Conservation (phyloP, 23 tunicate genomes). For the Trididemnum miniatum region DNA sequence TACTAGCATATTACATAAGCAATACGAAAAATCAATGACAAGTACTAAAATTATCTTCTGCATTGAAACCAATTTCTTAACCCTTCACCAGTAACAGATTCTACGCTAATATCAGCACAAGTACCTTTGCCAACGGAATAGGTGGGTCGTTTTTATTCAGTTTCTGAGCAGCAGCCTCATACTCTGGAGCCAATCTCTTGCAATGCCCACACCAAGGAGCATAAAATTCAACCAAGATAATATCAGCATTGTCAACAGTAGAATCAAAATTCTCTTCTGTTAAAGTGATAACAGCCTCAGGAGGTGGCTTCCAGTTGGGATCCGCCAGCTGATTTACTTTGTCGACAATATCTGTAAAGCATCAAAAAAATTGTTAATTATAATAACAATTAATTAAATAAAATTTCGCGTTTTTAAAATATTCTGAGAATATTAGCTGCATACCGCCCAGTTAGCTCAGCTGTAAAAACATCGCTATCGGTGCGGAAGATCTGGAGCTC, state of each 20-base stretch:
- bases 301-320: conserved; percentile 97
- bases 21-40: too few species aligned
- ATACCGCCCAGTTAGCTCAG: too few species aligned
- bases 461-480: too few species aligned
- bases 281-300: conserved; percentile 81
- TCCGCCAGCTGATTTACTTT: conserved; percentile 70
- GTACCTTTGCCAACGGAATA: conserved; percentile 82
- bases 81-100: too few species aligned
- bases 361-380: not conserved
- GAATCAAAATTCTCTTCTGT: conserved; percentile 82
- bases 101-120: not conserved
- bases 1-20: too few species aligned
- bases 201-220: conserved; percentile 99
- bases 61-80: too few species aligned
- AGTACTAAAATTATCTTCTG: too few species aligned
- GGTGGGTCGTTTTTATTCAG: conserved; percentile 73
- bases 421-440: too few species aligned
- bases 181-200: conserved; percentile 93
- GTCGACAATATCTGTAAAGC: conserved; percentile 45
- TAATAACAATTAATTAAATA: too few species aligned
- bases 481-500: too few species aligned
- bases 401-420: too few species aligned
- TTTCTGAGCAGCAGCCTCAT: conserved; percentile 89
- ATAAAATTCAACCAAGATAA: conserved; percentile 93
- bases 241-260: conserved; percentile 69